These are phyloP conservation scores for Cephalopholis sonnerati DNA, from an alignment of 2,113 vertebrate genomes.

Conservation along the genomic window DNA sequence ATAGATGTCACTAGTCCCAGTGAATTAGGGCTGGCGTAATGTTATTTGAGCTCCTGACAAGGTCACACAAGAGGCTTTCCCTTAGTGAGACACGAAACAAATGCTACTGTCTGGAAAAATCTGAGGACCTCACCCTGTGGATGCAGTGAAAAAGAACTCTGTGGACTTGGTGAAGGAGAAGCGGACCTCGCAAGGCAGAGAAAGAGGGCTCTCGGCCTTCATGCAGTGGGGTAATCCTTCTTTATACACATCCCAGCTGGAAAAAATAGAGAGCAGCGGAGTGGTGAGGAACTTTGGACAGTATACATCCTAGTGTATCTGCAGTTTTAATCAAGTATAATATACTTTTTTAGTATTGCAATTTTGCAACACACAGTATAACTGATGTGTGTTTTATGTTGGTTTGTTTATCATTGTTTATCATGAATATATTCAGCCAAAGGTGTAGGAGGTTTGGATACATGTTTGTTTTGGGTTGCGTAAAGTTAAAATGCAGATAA, in stretches of 20 bases:
- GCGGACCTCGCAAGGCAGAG: conserved; percentile 64
- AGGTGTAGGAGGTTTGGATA: not conserved
- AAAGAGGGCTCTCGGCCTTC: not conserved
- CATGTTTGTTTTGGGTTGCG: not conserved
- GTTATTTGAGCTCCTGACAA: too few relatives aligned
- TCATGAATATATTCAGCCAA: not conserved
- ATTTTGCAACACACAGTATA: not conserved
- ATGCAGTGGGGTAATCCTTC: conserved; percentile 70
- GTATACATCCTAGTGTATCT: not conserved
- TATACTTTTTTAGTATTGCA: not conserved
- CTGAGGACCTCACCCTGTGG: conserved; percentile 43
- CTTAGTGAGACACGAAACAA: too few relatives aligned
- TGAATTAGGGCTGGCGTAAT: too few relatives aligned
- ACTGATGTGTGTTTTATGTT: not conserved
- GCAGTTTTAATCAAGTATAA: not conserved
- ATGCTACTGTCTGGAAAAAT: not conserved
- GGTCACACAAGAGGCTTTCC: too few relatives aligned
- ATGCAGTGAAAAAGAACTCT: conserved; percentile 44
- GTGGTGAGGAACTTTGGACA: not conserved
- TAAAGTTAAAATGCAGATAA: not conserved
- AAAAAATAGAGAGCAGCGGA: not conserved
- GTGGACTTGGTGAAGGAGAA: conserved; percentile 72
- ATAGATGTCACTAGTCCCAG: too few relatives aligned
- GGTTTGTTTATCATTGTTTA: not conserved
- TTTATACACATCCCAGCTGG: conserved; percentile 66